phyloP scores from a whole-genome alignment of 1,140 invertebrate genomes.

The Himalopsyche phryganea region DNA sequence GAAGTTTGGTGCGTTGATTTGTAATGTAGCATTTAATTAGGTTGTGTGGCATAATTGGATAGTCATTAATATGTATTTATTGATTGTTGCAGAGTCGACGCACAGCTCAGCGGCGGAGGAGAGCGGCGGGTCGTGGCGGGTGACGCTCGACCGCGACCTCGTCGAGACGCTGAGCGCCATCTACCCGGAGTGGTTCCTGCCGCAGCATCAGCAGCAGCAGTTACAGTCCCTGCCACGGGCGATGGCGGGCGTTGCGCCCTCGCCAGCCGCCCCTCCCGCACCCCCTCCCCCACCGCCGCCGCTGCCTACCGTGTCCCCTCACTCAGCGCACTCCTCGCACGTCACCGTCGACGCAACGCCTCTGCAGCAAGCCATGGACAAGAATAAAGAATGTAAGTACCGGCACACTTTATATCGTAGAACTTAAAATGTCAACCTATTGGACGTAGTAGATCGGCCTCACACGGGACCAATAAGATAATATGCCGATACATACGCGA shows the following conservation, averaged over 20 bases:
- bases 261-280: slow-evolving; percentile 29
- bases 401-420: not conserved
- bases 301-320: slow-evolving; percentile 39
- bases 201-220: slow-evolving; percentile 41
- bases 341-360: slow-evolving; percentile 91
- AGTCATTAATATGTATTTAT: too few species aligned
- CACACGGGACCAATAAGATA: too few species aligned
- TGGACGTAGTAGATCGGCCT: too few species aligned
- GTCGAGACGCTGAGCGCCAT: slow-evolving; percentile 84
- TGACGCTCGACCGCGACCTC: slow-evolving; percentile 85
- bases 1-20: too few species aligned
- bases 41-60: too few species aligned
- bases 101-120: slow-evolving; percentile 58
- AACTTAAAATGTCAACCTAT: too few species aligned
- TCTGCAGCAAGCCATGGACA: slow-evolving; percentile 87
- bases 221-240: slow-evolving; percentile 36
- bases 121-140: slow-evolving; percentile 81
- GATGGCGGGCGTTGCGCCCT: slow-evolving; percentile 36
- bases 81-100: slow-evolving; percentile 76
- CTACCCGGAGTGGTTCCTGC: slow-evolving; percentile 87
- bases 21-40: too few species aligned
- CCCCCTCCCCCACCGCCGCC: slow-evolving; percentile 32
- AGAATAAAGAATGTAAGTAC: slow-evolving; percentile 94
- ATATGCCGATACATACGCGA: too few species aligned
- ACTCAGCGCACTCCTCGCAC: slow-evolving; percentile 75